Evolutionary conservation across 2,797 vertebrate species (phyloP).

Genomic region (Onychomys arenicola): DNA sequence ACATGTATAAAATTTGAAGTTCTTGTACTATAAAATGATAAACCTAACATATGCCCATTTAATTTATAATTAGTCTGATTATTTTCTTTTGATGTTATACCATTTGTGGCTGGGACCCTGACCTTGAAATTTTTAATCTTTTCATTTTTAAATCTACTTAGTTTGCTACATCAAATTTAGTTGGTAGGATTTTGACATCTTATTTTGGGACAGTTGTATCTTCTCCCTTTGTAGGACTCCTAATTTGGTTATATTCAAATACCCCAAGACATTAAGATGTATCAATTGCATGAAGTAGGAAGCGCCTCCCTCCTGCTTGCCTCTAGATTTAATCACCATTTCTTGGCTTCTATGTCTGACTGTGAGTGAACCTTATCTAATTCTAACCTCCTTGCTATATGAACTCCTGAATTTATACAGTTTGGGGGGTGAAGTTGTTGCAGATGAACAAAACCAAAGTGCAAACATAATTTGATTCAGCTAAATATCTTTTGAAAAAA

Average conservation of each 20-base stretch:
- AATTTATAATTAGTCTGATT: background rate
- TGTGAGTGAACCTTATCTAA: conserved; percentile 37
- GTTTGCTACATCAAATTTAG: background rate
- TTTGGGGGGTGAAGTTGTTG: background rate
- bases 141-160: background rate
- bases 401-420: conserved; percentile 15
- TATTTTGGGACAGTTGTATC: no score
- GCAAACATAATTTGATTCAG: background rate
- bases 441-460: background rate
- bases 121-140: background rate
- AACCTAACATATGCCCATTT: background rate
- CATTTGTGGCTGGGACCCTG: background rate
- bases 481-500: background rate
- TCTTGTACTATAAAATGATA: background rate
- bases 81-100: background rate
- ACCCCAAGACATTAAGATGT: background rate
- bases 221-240: background rate
- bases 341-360: conserved; percentile 51
- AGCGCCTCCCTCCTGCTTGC: conserved; percentile 23
- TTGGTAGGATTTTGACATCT: background rate
- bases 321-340: conserved; percentile 68
- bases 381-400: conserved; percentile 3
- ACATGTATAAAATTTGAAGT: background rate
- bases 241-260: conserved; percentile 23
- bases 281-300: background rate